A percentile compares a stretch with the other conserved stretches of the same genome.
These are phyloP conservation scores for Pangasius djambal DNA, from an alignment of 2,797 vertebrate species.

Conservation along the genomic window DNA sequence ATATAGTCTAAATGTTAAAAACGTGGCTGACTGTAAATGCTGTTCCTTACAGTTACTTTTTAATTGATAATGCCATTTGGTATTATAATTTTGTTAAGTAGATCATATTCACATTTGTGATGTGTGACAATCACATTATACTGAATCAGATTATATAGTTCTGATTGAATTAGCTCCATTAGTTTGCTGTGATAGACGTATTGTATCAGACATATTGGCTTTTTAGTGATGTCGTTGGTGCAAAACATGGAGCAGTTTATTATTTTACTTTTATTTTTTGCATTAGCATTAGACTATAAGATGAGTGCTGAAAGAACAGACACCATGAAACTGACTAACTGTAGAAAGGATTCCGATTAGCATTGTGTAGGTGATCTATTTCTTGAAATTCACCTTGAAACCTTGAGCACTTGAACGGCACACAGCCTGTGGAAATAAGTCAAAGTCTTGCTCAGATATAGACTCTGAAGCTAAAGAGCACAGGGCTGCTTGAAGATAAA, in stretches of 20 bases:
- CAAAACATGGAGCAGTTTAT: neutral
- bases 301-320: neutral
- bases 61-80: neutral
- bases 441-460: neutral
- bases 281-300: neutral
- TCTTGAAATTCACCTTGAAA: neutral
- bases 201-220: neutral
- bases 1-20: neutral
- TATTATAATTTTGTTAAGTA: conserved; percentile 1
- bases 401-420: neutral
- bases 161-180: conserved; percentile 7
- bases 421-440: neutral
- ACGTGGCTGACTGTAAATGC: neutral
- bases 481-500: neutral
- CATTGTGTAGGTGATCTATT: neutral
- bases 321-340: neutral
- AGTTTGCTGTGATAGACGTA: neutral
- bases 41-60: neutral
- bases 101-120: conserved; percentile 9
- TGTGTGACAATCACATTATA: conserved; percentile 5
- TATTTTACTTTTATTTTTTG: neutral
- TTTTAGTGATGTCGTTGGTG: neutral
- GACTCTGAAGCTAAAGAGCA: neutral
- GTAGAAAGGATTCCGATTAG: neutral
- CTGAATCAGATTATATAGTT: neutral